Percentiles rank a stretch among this genome's conserved stretches.
These are phyloP conservation scores for Polypedilum vanderplanki DNA, from an alignment of 1,140 invertebrate genomes.

Conservation along the genomic window DNA sequence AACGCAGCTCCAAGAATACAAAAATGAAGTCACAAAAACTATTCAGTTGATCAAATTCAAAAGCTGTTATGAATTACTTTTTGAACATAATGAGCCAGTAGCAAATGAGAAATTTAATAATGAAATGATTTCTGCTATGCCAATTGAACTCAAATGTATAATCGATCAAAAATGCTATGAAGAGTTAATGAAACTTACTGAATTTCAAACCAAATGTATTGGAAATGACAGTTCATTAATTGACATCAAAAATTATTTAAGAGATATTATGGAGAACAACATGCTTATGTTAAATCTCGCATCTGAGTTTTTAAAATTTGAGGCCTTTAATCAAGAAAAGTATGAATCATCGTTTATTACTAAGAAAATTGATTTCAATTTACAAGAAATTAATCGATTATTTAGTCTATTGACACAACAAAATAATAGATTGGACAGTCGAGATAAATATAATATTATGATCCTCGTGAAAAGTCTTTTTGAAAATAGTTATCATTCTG, in stretches of 20 bases:
- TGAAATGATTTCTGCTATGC: neutral
- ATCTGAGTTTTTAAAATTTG: slow-evolving; percentile 10
- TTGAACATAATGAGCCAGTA: neutral
- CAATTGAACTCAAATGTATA: slow-evolving; percentile 22
- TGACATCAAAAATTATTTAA: slow-evolving; percentile 1
- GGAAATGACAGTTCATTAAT: neutral
- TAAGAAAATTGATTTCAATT: neutral
- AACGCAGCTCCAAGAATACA: neutral
- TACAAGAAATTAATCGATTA: slow-evolving; percentile 14
- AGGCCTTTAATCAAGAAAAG: slow-evolving; percentile 8
- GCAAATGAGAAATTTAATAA: neutral
- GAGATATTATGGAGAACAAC: neutral
- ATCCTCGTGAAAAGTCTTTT: neutral
- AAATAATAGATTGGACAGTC: neutral
- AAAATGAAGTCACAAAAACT: neutral
- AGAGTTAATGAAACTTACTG: slow-evolving; percentile 16
- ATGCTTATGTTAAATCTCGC: neutral
- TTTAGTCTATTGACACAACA: neutral
- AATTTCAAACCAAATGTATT: neutral
- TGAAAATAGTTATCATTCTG: slow-evolving; percentile 24
- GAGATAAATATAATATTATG: neutral
- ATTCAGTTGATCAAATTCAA: neutral
- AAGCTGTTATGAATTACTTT: neutral
- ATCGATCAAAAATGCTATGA: neutral
- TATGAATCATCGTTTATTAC: slow-evolving; percentile 29